Base-by-base conservation (phyloP, 2,888 invertebrate genomes). In the Drosophila lutescens region DNA sequence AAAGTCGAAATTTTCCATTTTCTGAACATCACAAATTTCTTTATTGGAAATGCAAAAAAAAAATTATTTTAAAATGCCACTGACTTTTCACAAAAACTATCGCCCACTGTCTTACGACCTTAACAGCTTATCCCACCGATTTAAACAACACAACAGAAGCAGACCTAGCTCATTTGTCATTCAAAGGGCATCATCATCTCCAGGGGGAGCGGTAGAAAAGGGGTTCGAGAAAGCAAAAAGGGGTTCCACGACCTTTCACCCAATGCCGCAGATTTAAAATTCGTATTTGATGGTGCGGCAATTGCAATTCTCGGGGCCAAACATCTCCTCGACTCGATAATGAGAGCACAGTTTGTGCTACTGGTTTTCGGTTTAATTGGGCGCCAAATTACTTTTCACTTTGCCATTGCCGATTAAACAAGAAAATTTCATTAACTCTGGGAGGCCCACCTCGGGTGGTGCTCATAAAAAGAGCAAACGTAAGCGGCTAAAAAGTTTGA, bases 381-480 rank as follows among this genome's bases (percentile, higher is more conserved):
- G 73, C 78, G 38, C 41, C 78, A 75, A 87, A 79, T 80, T 77
- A 77, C 87, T 79, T 84, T 87, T 84, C 67, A 78, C 85, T 87
- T 82, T 85, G 76, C 68, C 63, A 59, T 63, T 71, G 70, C 59
- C 59, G 57, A 58, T 58, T 59, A 68, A 69, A 80, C 86, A 69
- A 72, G 76, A 80, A 83, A 76, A 74, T 74, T 79, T 87, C 80
- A 87, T 87, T 78, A 79, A 82, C 58, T 60, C 38, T 43, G 36
- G 47, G 32, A 49, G 53, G 56, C 47, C 3, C 47, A 17, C 30
- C 15, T 12, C 6, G 49, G 66, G 40, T 59, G 43, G 59, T 58
- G 43, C 56, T 49, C 50, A 30, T 26, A 46, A 78, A 61, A 78
- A 78, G 58, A 46, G 51, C 50, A 46, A 67, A 49, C 51, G 53